Conservation (phyloP, 1,140 invertebrate species). For the Trichoplusia ni region DNA sequence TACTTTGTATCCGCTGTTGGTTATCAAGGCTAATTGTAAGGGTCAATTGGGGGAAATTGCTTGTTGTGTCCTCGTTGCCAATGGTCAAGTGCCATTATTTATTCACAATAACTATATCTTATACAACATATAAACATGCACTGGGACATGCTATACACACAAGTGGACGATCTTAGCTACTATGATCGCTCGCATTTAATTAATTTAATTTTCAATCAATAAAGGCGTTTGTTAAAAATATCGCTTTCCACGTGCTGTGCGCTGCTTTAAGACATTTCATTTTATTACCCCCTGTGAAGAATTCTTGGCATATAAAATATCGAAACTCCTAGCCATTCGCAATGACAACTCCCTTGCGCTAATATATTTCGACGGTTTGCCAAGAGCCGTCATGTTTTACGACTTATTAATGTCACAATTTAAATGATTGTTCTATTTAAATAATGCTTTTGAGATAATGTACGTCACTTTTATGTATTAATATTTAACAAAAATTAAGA, state of each 20-base stretch:
- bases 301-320: too few species aligned
- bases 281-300: too few species aligned
- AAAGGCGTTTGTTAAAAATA: too few species aligned
- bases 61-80: background rate
- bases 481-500: too few species aligned
- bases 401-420: conserved; percentile 7
- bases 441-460: background rate
- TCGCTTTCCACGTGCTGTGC: too few species aligned
- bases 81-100: conserved; percentile 1
- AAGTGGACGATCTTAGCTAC: too few species aligned
- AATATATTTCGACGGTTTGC: background rate
- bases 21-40: conserved; percentile 1
- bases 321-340: too few species aligned
- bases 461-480: too few species aligned
- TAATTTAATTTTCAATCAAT: too few species aligned
- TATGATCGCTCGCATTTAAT: too few species aligned
- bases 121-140: too few species aligned
- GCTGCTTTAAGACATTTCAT: too few species aligned
- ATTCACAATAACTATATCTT: background rate
- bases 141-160: background rate
- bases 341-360: background rate
- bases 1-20: background rate
- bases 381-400: conserved; percentile 13
- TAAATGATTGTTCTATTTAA: background rate
- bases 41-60: conserved; percentile 17